Evolutionary conservation across 1,140 invertebrate genomes (phyloP).

Genomic region (Lineus longissimus): DNA sequence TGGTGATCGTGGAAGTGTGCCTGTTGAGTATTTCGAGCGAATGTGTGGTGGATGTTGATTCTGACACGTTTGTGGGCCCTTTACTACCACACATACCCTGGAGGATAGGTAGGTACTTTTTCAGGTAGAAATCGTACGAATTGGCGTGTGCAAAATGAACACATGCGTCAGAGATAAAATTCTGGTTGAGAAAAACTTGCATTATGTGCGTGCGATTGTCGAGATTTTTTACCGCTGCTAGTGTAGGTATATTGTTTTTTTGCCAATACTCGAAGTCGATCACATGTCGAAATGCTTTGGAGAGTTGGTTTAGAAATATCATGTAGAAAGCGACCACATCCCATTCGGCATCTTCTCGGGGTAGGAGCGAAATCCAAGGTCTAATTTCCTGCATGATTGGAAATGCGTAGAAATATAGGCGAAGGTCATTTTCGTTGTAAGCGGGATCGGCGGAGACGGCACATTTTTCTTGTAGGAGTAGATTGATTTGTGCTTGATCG

Average conservation of each 20-base stretch:
- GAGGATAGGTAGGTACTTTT: constrained; percentile 1
- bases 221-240: background rate
- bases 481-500: background rate
- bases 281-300: background rate
- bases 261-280: constrained; percentile 5
- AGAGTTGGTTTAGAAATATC: background rate
- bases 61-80: background rate
- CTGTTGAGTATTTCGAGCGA: background rate
- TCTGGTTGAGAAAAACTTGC: constrained; percentile 2
- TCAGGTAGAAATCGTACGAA: background rate
- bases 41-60: background rate
- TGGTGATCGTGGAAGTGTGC: background rate
- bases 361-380: constrained; percentile 1
- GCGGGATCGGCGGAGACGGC: background rate
- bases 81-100: constrained; percentile 5
- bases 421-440: background rate
- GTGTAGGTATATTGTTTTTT: constrained; percentile 9
- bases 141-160: constrained; percentile 3
- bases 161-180: constrained; percentile 5
- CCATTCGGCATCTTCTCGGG: constrained; percentile 3
- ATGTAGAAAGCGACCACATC: background rate
- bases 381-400: background rate
- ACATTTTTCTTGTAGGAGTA: background rate
- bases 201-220: background rate
- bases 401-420: constrained; percentile 5